Evolutionary conservation across 2,888 invertebrate genomes (phyloP).

Genomic region (Thalpophila matura): DNA sequence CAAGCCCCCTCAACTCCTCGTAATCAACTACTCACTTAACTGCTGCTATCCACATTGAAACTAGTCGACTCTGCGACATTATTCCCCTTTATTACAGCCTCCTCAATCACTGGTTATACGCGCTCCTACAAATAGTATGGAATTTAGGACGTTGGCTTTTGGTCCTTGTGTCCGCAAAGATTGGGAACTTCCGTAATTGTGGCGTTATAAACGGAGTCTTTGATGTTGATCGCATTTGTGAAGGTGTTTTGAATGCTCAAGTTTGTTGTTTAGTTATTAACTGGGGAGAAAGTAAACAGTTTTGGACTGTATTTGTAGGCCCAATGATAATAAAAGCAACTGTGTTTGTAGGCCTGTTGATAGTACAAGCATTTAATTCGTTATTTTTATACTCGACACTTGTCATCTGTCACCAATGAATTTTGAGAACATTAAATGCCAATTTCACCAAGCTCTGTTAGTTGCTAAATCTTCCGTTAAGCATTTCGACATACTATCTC

Average conservation of each 20-base stretch:
- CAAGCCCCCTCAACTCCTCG: constrained; percentile 2
- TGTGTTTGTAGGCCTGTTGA: no score
- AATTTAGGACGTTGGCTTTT: constrained; percentile 28
- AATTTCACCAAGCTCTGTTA: no score
- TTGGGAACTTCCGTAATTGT: constrained; percentile 30
- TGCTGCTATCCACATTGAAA: constrained; percentile 30
- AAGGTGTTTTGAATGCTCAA: constrained; percentile 17
- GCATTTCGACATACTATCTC: no score
- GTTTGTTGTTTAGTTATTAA: constrained; percentile 10
- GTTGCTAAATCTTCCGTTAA: no score
- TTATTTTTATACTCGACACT: no score
- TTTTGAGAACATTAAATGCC: no score
- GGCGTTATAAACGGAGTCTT: constrained; percentile 26
- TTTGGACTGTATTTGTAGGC: not conserved
- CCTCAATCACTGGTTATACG: constrained; percentile 52
- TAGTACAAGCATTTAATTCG: no score
- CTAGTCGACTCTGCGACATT: constrained; percentile 44
- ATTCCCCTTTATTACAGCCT: constrained; percentile 48
- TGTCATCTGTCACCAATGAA: no score
- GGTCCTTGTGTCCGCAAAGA: constrained; percentile 25
- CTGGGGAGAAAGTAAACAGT: constrained; percentile 7
- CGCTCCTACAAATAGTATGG: constrained; percentile 31
- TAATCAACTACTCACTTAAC: constrained; percentile 47
- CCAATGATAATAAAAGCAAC: not conserved
- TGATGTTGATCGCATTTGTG: constrained; percentile 35